Evolutionary conservation across 1,140 invertebrate genomes (phyloP).

Genomic region (Muscidifurax raptorellus): DNA sequence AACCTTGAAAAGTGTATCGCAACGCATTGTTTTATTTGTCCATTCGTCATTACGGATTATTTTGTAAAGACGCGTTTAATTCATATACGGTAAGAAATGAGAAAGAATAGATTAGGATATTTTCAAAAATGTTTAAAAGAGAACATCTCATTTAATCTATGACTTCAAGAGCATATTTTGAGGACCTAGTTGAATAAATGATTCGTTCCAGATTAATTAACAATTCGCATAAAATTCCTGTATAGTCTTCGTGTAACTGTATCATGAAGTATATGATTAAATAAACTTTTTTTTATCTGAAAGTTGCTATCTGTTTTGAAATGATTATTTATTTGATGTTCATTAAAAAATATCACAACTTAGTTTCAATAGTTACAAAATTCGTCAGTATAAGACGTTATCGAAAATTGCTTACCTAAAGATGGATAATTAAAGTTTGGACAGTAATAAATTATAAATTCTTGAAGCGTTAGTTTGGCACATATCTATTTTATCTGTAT

Average conservation of each 20-base stretch:
- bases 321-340: constrained; percentile 41
- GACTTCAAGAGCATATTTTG: not conserved
- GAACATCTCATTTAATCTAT: not conserved
- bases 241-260: constrained; percentile 51
- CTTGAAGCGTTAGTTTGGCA: constrained; percentile 49
- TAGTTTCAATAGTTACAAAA: constrained; percentile 40
- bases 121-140: constrained; percentile 22
- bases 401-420: not conserved
- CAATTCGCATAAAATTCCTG: constrained; percentile 40
- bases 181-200: constrained; percentile 7
- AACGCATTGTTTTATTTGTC: constrained; percentile 43
- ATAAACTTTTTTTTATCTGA: constrained; percentile 50
- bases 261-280: constrained; percentile 47
- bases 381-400: not conserved
- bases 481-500: constrained; percentile 49
- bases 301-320: constrained; percentile 15
- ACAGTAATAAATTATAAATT: constrained; percentile 46
- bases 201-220: constrained; percentile 20
- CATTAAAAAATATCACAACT: constrained; percentile 53
- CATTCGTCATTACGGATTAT: constrained; percentile 17
- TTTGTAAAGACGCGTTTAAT: constrained; percentile 38
- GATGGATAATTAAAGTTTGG: constrained; percentile 18
- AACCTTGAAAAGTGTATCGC: constrained; percentile 31
- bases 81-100: not conserved
- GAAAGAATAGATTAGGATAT: constrained; percentile 27